Evolutionary conservation across 2,797 vertebrate genomes (phyloP).

Genomic region (Todus mexicanus): DNA sequence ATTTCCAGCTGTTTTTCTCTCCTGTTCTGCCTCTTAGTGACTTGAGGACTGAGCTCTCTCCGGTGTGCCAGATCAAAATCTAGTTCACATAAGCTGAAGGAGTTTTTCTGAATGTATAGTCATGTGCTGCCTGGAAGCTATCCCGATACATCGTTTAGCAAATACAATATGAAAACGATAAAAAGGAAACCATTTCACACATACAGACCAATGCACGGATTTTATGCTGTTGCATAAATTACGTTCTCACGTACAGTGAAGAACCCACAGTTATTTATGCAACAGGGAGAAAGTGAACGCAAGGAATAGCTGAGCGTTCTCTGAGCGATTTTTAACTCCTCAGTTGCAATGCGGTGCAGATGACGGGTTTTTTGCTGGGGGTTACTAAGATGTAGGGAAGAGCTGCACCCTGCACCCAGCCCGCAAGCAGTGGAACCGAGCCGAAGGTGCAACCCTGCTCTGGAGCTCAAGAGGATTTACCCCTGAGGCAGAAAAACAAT

Average conservation of each 20-base stretch:
- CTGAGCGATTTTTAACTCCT: slow-evolving; percentile 6
- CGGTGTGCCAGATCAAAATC: background rate
- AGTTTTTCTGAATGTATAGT: background rate
- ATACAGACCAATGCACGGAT: background rate
- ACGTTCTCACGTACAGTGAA: background rate
- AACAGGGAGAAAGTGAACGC: background rate
- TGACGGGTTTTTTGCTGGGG: background rate
- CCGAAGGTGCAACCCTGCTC: background rate
- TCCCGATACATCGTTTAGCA: background rate
- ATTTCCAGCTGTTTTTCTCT: background rate
- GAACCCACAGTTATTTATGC: background rate
- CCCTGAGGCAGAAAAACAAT: slow-evolving; percentile 18
- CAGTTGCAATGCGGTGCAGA: background rate
- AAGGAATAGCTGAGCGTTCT: background rate
- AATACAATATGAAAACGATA: background rate
- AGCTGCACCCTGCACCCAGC: background rate
- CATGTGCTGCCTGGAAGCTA: background rate
- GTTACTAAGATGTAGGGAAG: background rate
- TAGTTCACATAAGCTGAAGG: slow-evolving; percentile 4
- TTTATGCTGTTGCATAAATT: slow-evolving; percentile 4
- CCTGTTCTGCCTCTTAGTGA: background rate
- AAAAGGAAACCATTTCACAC: background rate
- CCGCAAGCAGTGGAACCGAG: background rate
- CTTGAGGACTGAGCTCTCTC: background rate
- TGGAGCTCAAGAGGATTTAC: slow-evolving; percentile 14